phyloP scores from a whole-genome alignment of 1,140 invertebrate species.

The Spodoptera litura region DNA sequence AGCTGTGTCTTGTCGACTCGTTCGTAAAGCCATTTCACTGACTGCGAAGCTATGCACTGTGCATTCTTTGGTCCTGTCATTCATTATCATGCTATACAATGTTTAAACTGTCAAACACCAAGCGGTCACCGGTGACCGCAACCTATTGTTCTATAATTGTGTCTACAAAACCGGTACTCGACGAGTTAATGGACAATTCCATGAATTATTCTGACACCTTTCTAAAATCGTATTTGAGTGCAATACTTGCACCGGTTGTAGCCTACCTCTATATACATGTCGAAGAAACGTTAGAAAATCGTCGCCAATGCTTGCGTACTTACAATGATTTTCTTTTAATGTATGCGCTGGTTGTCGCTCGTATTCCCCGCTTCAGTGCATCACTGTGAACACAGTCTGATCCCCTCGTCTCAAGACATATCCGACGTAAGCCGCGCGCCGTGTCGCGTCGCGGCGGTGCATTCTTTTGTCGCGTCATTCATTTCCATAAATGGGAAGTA shows the following conservation, averaged over 20 bases:
- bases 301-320: background rate
- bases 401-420: conserved; percentile 1
- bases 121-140: too few relatives aligned
- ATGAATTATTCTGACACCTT: conserved; percentile 14
- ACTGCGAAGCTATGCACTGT: conserved; percentile 11
- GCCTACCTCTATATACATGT: too few relatives aligned
- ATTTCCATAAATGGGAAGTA: conserved; percentile 20
- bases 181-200: conserved; percentile 32
- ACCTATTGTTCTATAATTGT: too few relatives aligned
- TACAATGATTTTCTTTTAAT: background rate
- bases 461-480: conserved; percentile 11
- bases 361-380: background rate
- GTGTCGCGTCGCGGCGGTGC: background rate
- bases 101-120: too few relatives aligned
- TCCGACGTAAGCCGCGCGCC: background rate
- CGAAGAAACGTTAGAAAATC: background rate
- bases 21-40: conserved; percentile 28
- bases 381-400: background rate
- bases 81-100: conserved; percentile 36
- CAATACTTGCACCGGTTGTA: background rate
- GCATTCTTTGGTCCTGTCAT: conserved; percentile 42
- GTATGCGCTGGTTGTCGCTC: background rate
- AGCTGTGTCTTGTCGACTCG: conserved; percentile 20
- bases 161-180: too few relatives aligned
- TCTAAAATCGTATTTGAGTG: background rate